A percentile compares a stretch with the other conserved stretches of the same genome.
Evolutionary conservation across 2,113 vertebrate genomes (phyloP).

Genomic region (Pogonocichla stellata): DNA sequence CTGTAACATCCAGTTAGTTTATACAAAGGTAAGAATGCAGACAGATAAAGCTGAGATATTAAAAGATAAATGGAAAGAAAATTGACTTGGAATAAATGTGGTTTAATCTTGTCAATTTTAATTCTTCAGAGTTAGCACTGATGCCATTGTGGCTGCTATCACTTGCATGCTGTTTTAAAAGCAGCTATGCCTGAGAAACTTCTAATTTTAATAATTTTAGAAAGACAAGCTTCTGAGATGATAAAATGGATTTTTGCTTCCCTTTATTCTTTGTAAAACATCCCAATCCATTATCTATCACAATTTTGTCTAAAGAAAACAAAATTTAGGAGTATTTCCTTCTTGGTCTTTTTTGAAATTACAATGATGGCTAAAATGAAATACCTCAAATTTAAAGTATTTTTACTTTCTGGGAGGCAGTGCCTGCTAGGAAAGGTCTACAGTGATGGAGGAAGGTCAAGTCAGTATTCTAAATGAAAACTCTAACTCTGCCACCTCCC

Average conservation of each 20-base stretch:
- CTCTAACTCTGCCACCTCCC: slow-evolving; percentile 8
- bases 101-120: background rate
- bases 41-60: background rate
- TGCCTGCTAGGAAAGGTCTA: background rate
- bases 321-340: background rate
- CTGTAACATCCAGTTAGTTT: background rate
- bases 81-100: background rate
- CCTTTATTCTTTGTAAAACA: background rate
- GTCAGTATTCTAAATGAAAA: background rate
- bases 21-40: background rate
- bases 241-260: background rate
- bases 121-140: background rate
- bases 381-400: background rate
- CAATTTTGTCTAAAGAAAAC: background rate
- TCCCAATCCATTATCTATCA: background rate
- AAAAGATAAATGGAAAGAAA: background rate
- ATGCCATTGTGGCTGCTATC: background rate
- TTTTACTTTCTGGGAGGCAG: background rate
- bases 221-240: background rate
- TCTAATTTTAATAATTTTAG: background rate
- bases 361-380: background rate
- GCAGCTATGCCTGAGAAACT: background rate
- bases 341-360: background rate
- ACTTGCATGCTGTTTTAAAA: background rate
- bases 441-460: slow-evolving; percentile 28